Conservation (phyloP, 2,113 vertebrate genomes). For the Nannospalax galili region DNA sequence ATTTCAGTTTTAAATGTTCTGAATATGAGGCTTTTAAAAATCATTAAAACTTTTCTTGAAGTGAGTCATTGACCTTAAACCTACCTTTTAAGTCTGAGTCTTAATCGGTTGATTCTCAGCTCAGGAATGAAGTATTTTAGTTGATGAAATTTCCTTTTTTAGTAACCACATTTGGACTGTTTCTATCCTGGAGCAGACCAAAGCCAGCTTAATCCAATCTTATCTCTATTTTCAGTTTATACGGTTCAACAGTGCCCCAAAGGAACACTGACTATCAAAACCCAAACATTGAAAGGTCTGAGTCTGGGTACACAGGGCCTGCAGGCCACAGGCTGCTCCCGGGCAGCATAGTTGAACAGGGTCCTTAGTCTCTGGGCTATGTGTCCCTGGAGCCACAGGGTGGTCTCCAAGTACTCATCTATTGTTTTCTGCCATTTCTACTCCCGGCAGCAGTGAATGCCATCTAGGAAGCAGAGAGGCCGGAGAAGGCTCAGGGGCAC, state of each 20-base stretch:
- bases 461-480: not conserved
- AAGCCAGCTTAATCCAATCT: conserved; percentile 48
- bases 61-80: not conserved
- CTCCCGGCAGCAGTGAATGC: not conserved
- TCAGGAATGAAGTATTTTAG: too few species aligned
- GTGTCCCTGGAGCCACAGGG: not conserved
- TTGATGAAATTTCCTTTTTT: conserved; percentile 20
- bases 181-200: conserved; percentile 35
- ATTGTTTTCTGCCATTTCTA: not conserved
- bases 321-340: not conserved
- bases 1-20: not conserved
- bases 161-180: not conserved
- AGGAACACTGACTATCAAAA: too few species aligned
- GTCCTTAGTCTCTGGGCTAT: conserved; percentile 50
- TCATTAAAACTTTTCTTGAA: too few species aligned
- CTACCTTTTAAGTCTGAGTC: too few species aligned
- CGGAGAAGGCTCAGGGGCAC: not conserved
- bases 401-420: too few species aligned
- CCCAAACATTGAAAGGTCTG: conserved; percentile 53
- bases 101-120: too few species aligned
- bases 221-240: not conserved
- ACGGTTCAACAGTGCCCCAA: too few species aligned
- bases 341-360: conserved; percentile 49
- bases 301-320: conserved; percentile 23
- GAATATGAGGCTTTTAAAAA: not conserved